phyloP scores from a whole-genome alignment of 2,888 invertebrate species.

The Nephrotoma appendiculata region DNA sequence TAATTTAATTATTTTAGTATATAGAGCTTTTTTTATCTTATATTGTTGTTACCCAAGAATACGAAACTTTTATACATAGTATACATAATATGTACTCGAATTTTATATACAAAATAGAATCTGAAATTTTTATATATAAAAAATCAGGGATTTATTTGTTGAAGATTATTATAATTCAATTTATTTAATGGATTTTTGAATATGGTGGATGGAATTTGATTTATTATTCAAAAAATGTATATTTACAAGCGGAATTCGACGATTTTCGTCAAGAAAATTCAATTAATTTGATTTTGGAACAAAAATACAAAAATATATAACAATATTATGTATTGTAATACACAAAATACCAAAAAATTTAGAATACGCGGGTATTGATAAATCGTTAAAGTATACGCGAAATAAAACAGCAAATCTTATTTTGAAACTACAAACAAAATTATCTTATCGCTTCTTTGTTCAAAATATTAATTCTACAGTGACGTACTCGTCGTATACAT shows the following conservation, averaged over 20 bases:
- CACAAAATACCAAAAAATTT: neutral
- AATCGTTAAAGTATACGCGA: neutral
- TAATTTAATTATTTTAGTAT: neutral
- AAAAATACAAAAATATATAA: neutral
- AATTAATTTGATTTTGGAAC: neutral
- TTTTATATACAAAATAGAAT: neutral
- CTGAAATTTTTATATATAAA: neutral
- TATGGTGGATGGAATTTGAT: neutral
- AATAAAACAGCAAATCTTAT: neutral
- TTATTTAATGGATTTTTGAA: neutral
- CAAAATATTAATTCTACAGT: neutral
- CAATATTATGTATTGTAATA: neutral
- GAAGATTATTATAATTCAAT: neutral
- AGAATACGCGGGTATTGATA: neutral
- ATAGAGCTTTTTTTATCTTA: neutral
- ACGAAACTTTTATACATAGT: neutral
- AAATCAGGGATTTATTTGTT: neutral
- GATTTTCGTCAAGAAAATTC: neutral
- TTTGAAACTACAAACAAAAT: neutral
- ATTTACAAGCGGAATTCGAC: neutral
- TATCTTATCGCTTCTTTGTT: neutral
- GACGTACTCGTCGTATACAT: neutral
- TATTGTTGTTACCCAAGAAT: neutral
- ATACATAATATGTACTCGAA: neutral
- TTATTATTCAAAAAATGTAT: neutral